Evolutionary conservation across 2,797 vertebrate genomes (phyloP).

Genomic region (Sitta carolinensis): DNA sequence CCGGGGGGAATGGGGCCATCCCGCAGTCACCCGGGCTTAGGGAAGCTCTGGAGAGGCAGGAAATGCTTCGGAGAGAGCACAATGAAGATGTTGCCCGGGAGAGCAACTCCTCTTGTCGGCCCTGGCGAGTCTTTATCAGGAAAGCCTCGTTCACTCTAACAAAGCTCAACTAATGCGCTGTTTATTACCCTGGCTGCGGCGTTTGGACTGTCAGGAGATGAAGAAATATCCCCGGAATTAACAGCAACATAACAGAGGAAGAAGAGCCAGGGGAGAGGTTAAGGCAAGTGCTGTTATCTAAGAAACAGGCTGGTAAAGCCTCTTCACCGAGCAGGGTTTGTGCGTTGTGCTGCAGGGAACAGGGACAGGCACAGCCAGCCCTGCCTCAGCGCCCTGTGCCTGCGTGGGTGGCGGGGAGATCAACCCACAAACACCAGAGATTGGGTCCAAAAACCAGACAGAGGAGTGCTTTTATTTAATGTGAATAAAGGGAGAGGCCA

Average conservation of each 20-base stretch:
- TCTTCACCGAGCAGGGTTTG: neutral
- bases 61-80: neutral
- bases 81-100: neutral
- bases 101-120: constrained; percentile 16
- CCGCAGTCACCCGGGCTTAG: accelerated
- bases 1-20: neutral
- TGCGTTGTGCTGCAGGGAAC: neutral
- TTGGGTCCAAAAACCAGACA: neutral
- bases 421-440: neutral
- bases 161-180: constrained; percentile 56
- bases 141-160: constrained; percentile 37
- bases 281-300: constrained; percentile 33
- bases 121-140: neutral
- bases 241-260: constrained; percentile 32
- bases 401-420: neutral
- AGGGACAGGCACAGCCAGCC: neutral
- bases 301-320: constrained; percentile 25
- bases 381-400: neutral
- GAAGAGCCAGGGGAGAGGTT: constrained; percentile 58
- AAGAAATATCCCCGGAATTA: constrained; percentile 63
- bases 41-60: neutral
- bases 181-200: constrained; percentile 40
- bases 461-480: neutral
- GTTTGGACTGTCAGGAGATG: constrained; percentile 48
- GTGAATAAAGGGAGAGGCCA: accelerated